Evolutionary conservation across 2,888 invertebrate species (phyloP), one percentile per base, ranked within the genome.

Genomic region (Chouioia cunea): DNA sequence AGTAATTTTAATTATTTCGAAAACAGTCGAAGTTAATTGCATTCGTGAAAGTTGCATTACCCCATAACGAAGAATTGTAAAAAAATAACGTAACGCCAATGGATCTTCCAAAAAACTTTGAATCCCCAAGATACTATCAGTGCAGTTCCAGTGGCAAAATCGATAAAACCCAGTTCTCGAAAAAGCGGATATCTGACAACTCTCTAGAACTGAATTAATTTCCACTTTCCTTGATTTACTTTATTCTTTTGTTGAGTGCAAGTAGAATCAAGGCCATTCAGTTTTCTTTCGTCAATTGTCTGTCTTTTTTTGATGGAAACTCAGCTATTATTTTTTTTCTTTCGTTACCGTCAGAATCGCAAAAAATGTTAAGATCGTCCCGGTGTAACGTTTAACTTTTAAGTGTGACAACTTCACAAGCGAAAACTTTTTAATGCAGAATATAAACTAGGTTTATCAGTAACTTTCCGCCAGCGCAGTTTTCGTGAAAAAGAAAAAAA

Each of bases 361-460:
- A 43, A 43, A 59, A 52, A 63, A 68, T 62, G 50, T 48, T 56
- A 63, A 43, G 62, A 22, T 27, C 15, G 47, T 67, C 46, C 18
- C 47, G n/a, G 54, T 44, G 60, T 57, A 68, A 68, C 56, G 62
- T 50, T 68, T 63, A 68, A 68, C 68, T 68, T 68, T 62, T 56
- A 68, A 68, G 68, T 68, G 44, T 63, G 62, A 68, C 68, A 63
- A 68, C 56, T 68, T 50, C 16, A 56, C 16, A 16, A 8, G 47
- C 1, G 36, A 18, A 68, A 68, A 62, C 57, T 68, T 68, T 68
- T 68, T 68, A 62, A 68, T 57, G 62, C 62, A 23, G 68, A 62
- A 60, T 68, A 57, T 68, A 68, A 68, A 68, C 68, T 63, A 23
- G 54, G 68, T 68, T 63, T 63, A 68, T 68, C 68, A 63, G 68